Percentiles rank a stretch among this genome's conserved stretches.
phyloP scores from a whole-genome alignment of 1,140 invertebrate genomes.

The Drosophila elegans region DNA sequence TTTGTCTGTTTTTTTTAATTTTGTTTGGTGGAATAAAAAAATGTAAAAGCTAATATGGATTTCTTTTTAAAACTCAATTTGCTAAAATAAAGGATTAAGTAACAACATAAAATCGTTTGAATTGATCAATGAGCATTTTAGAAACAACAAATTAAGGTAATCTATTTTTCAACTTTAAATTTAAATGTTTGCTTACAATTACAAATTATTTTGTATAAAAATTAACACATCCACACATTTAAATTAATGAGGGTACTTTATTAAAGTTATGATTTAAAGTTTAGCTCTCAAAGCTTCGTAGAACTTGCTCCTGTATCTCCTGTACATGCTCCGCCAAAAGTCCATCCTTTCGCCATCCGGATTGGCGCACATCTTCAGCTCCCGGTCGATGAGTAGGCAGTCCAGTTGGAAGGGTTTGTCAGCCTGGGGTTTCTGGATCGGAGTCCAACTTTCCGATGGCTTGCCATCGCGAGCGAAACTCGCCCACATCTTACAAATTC shows the following conservation, averaged over 20 bases:
- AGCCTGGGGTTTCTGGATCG: conserved; percentile 39
- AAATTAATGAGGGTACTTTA: not conserved
- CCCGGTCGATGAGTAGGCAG: conserved; percentile 73
- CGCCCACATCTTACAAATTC: conserved; percentile 87
- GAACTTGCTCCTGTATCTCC: conserved; percentile 46
- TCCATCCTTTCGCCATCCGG: conserved; percentile 81
- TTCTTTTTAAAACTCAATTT: too few relatives aligned
- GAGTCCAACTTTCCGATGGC: conserved; percentile 71
- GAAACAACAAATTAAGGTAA: too few relatives aligned
- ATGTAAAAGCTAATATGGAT: too few relatives aligned
- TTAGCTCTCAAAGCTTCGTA: conserved; percentile 58
- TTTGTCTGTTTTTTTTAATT: too few relatives aligned
- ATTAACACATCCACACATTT: not conserved
- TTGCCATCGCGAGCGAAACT: conserved; percentile 87
- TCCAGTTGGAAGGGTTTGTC: conserved; percentile 57
- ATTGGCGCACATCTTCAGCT: conserved; percentile 66
- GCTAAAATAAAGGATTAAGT: not conserved
- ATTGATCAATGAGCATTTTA: not conserved
- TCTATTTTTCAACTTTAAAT: too few relatives aligned
- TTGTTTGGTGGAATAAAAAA: too few relatives aligned
- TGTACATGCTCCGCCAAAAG: conserved; percentile 83
- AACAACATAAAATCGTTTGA: too few relatives aligned
- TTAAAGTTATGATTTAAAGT: conserved; percentile 29
- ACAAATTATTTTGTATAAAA: too few relatives aligned
- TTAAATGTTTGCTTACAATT: too few relatives aligned